Evolutionary conservation across 2,888 invertebrate species (phyloP).

Genomic region (Polydesmus complanatus): DNA sequence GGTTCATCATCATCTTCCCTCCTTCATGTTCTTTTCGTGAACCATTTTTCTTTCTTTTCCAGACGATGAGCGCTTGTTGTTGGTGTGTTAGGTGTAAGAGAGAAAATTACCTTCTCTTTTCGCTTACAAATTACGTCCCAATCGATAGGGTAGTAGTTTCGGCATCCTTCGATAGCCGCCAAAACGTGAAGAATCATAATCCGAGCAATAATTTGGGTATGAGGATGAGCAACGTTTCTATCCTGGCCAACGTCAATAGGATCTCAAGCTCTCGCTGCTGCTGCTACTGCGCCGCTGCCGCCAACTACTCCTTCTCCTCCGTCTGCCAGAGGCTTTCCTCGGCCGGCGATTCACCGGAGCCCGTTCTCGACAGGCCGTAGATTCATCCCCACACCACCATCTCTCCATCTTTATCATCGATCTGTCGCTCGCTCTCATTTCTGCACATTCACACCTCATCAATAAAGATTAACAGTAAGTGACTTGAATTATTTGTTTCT

Average conservation of each 20-base stretch:
- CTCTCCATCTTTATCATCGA: background rate
- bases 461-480: too few species aligned
- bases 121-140: background rate
- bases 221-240: conserved; percentile 11
- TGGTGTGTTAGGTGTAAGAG: background rate
- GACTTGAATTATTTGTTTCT: too few species aligned
- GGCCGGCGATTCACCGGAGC: conserved; percentile 7
- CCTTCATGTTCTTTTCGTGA: too few species aligned
- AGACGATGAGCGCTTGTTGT: background rate
- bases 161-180: background rate
- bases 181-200: background rate
- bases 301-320: background rate
- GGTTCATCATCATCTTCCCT: too few species aligned
- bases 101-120: background rate
- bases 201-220: background rate
- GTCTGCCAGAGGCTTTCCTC: background rate
- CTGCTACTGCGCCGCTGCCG: background rate
- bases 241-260: background rate
- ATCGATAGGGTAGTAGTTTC: background rate
- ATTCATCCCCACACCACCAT: background rate
- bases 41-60: background rate
- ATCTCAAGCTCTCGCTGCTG: background rate
- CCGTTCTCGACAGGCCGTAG: background rate
- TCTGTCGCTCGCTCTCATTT: background rate
- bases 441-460: too few species aligned